Conservation (phyloP, 2,797 vertebrate genomes). For the Megalops cyprinoides region DNA sequence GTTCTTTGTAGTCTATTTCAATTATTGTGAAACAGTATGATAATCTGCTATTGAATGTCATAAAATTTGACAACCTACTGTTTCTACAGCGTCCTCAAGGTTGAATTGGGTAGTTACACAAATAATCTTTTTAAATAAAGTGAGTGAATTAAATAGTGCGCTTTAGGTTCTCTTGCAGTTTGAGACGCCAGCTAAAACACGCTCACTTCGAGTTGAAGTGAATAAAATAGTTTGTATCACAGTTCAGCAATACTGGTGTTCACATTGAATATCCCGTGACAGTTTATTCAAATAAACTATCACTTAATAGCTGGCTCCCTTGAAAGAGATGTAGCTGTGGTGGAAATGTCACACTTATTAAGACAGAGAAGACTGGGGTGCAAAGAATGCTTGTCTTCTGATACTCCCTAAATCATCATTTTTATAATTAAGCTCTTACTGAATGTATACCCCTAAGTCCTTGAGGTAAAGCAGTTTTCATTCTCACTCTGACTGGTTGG, state of each 20-base stretch:
- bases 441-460: background rate
- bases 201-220: background rate
- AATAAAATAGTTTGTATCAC: constrained; percentile 11
- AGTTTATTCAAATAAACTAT: constrained; percentile 25
- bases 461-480: constrained; percentile 25
- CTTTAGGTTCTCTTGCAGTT: constrained; percentile 6
- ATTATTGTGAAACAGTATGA: background rate
- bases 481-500: constrained; percentile 2
- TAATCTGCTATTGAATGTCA: constrained; percentile 10
- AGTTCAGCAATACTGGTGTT: background rate
- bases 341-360: constrained; percentile 20
- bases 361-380: constrained; percentile 5
- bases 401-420: constrained; percentile 30
- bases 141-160: background rate
- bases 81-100: background rate
- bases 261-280: constrained; percentile 18
- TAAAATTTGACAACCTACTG: background rate
- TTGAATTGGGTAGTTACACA: background rate
- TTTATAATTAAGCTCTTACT: constrained; percentile 29
- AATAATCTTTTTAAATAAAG: background rate
- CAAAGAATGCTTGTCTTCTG: constrained; percentile 24
- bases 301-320: background rate
- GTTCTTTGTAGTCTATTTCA: too few species aligned
- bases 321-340: constrained; percentile 12
- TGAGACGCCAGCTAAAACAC: constrained; percentile 2